Percentiles rank a stretch among this genome's conserved stretches.
These are phyloP conservation scores for Bubo bubo DNA, from an alignment of 2,113 vertebrate genomes.

Conservation along the genomic window DNA sequence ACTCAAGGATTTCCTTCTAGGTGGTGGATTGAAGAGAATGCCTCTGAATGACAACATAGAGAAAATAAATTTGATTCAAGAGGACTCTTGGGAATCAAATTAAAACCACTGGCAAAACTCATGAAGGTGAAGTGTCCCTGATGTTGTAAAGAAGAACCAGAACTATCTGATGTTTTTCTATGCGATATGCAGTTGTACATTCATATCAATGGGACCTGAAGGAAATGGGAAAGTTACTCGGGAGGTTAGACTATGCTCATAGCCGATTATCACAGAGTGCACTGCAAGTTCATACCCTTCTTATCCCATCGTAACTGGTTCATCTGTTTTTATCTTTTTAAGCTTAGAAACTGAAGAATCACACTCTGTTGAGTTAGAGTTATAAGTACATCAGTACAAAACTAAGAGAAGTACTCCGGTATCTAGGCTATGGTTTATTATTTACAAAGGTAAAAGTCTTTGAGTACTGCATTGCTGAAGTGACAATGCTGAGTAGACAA, in stretches of 20 bases:
- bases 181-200: fast-evolving
- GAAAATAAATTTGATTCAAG: neutral
- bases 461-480: neutral
- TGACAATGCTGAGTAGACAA: neutral
- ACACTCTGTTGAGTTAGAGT: neutral
- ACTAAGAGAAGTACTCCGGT: neutral
- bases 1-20: neutral
- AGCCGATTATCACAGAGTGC: neutral
- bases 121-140: neutral
- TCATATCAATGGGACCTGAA: neutral
- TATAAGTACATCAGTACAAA: neutral
- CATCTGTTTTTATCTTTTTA: neutral
- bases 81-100: neutral
- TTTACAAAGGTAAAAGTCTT: neutral
- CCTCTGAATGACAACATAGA: neutral
- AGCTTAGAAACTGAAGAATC: neutral
- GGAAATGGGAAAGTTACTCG: neutral
- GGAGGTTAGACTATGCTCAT: neutral
- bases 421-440: neutral
- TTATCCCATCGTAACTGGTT: neutral
- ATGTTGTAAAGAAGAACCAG: neutral
- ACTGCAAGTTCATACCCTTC: neutral
- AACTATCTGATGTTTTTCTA: neutral
- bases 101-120: neutral
- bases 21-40: neutral